Evolutionary conservation across 2,113 vertebrate species (phyloP), one percentile per base, ranked within the genome.

Genomic region (Gymnorhina tibicen): DNA sequence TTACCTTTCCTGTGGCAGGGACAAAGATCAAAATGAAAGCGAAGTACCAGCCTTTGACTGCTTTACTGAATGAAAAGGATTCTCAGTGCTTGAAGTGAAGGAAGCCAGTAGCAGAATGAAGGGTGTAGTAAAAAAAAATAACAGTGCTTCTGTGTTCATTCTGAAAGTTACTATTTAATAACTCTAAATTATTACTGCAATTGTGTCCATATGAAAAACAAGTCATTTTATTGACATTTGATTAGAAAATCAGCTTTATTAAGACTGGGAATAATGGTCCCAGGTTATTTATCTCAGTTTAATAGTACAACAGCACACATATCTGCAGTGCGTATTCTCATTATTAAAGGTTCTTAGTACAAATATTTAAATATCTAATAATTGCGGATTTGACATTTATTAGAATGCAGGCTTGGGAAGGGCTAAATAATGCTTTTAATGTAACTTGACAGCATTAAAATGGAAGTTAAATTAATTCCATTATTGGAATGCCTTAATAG

Each of bases 281-380:
- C n/a, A 77, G 64, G 74, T 92, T 67, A 92, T 96, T 96, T 91
- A 94, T 96, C 69, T 94, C 66, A 46, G 17, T 93, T 89, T 73
- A 93, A 42, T 85, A 62, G 81, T 68, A 47, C n/a, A 87, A 55
- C 44, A 83, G 59, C 81, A 86, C 22, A 41, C n/a, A 23, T 75
- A 80, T 64, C 69, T 95, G 62, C 75, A 93, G 35, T 41, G 76
- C 81, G 50, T 80, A 4, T 80, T 95, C 80, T 83, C 68, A 49
- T 95, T 96, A 94, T 92, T 94, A 87, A 91, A 85, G 50, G 37
- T 27, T 93, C 69, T 76, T 70, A 79, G 46, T 87, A 85, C 92
- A 96, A 97, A 97, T 97, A 96, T 94, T 96, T 95, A 95, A 97
- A 91, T 82, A 70, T 39, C 69, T 89, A 81, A 72, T 95, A 93